Conservation (phyloP, 1,140 invertebrate genomes). For the Rhyacophila brunnea region DNA sequence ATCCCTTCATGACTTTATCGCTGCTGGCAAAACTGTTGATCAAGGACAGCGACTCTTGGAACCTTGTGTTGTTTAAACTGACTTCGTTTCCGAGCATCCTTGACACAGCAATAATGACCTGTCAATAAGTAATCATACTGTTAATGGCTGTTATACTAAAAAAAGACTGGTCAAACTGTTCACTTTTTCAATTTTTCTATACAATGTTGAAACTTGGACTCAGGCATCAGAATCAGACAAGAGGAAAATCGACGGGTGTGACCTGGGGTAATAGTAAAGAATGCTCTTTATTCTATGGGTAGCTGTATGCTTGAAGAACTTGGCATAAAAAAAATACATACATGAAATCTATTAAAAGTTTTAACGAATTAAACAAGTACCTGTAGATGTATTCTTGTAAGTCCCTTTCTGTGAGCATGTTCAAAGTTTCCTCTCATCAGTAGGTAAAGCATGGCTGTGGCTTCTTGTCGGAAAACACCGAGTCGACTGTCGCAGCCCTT, state of each 20-base stretch:
- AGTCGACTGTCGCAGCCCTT: constrained; percentile 79
- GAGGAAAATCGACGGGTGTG: too few relatives aligned
- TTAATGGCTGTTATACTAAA: background rate
- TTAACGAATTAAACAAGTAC: constrained; percentile 40
- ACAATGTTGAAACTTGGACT: too few relatives aligned
- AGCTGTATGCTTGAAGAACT: too few relatives aligned
- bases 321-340: background rate
- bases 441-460: constrained; percentile 85
- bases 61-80: constrained; percentile 82
- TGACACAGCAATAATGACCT: constrained; percentile 89
- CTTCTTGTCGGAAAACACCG: constrained; percentile 78
- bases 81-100: constrained; percentile 85
- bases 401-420: constrained; percentile 75
- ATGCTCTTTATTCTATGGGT: too few relatives aligned
- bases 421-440: constrained; percentile 93
- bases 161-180: background rate
- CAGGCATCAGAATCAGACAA: too few relatives aligned
- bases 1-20: constrained; percentile 91
- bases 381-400: constrained; percentile 84
- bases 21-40: constrained; percentile 91
- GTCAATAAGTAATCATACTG: constrained; percentile 19
- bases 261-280: too few relatives aligned
- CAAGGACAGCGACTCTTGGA: constrained; percentile 87
- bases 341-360: background rate
- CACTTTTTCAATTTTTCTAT: too few relatives aligned